phyloP scores from a whole-genome alignment of 2,888 invertebrate genomes.

The Dynastes grantii region DNA sequence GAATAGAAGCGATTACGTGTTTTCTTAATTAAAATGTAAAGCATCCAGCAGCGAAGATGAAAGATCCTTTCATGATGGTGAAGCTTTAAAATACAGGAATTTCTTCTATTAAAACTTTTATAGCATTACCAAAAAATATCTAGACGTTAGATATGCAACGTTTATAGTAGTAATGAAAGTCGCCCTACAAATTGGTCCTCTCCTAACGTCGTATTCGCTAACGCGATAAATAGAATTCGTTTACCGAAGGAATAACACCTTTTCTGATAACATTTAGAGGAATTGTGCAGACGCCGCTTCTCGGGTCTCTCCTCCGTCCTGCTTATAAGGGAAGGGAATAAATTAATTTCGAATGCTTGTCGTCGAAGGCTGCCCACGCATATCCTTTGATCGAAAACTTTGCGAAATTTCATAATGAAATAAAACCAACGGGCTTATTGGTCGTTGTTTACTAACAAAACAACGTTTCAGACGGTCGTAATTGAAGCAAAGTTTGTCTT shows the following conservation, averaged over 20 bases:
- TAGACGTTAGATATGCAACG: not conserved
- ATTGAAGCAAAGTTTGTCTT: conserved; percentile 13
- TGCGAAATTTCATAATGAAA: conserved; percentile 8
- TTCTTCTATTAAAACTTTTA: too few relatives aligned
- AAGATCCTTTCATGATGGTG: not conserved
- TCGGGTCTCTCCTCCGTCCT: too few relatives aligned
- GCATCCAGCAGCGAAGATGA: too few relatives aligned
- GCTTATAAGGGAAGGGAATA: too few relatives aligned
- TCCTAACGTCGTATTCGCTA: not conserved
- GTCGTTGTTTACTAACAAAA: conserved; percentile 14
- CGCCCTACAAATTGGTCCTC: not conserved
- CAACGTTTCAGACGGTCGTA: not conserved
- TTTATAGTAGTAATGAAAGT: not conserved
- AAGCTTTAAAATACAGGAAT: not conserved
- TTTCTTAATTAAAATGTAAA: too few relatives aligned
- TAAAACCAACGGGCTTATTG: conserved; percentile 5
- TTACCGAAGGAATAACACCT: not conserved
- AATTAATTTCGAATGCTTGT: too few relatives aligned
- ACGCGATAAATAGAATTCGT: conserved; percentile 10
- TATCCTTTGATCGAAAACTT: not conserved
- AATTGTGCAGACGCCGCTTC: too few relatives aligned
- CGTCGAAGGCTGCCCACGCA: too few relatives aligned
- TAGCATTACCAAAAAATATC: not conserved
- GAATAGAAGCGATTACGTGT: too few relatives aligned
- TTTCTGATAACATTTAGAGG: conserved; percentile 5